Percentiles rank a stretch among this genome's conserved stretches.
These are phyloP conservation scores for Setophaga kirtlandii DNA, from an alignment of 2,113 vertebrate genomes.

Conservation along the genomic window DNA sequence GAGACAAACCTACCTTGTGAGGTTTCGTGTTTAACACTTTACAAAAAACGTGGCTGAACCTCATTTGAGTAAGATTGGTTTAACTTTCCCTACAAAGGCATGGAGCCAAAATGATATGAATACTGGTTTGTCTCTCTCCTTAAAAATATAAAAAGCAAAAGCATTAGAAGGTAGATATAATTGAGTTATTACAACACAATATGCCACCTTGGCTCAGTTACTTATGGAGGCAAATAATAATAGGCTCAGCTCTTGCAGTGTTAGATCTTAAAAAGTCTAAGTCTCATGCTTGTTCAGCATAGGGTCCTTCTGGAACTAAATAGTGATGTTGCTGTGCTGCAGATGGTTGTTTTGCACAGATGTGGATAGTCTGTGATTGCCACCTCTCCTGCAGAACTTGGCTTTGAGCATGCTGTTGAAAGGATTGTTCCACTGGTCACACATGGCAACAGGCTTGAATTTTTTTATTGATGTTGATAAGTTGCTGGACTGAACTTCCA, in stretches of 20 bases:
- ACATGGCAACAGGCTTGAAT: background rate
- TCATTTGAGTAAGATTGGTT: background rate
- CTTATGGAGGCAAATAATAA: background rate
- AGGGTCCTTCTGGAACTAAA: background rate
- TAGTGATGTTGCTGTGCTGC: background rate
- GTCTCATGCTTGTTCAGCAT: background rate
- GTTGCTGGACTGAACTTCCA: background rate
- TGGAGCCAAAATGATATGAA: background rate
- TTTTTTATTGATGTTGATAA: rapidly evolving
- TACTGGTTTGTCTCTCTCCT: background rate
- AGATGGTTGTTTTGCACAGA: background rate
- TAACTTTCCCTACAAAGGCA: background rate
- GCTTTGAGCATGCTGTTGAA: background rate
- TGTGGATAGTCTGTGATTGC: background rate
- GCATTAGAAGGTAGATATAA: background rate
- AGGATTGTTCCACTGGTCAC: background rate
- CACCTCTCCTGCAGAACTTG: background rate
- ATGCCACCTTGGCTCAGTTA: background rate
- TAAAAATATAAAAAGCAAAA: background rate
- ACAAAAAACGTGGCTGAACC: background rate
- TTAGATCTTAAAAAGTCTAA: background rate
- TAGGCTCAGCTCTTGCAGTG: background rate
- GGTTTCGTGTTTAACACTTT: background rate
- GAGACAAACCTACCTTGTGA: background rate
- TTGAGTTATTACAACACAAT: background rate